Evolutionary conservation across 2,797 vertebrate species (phyloP).

Genomic region (Mormyrops attenuatus): DNA sequence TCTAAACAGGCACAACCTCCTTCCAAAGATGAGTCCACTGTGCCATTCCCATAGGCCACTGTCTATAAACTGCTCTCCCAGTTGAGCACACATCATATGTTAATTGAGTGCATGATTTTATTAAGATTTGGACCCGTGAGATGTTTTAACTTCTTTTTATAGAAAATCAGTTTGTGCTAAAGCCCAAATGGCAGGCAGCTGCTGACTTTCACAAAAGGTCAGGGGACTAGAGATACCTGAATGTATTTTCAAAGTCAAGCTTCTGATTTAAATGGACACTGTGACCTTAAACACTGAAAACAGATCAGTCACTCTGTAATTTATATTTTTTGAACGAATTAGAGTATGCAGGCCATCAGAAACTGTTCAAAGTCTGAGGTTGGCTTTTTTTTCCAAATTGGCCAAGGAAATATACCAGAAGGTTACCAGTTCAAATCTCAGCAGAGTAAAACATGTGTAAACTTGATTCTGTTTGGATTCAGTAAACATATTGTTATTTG

Average conservation of each 20-base stretch:
- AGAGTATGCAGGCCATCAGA: neutral
- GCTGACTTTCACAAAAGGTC: conserved; percentile 60
- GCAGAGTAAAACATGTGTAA: neutral
- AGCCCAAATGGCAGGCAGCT: conserved; percentile 47
- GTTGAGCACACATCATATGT: conserved; percentile 20
- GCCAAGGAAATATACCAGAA: neutral
- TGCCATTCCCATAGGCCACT: conserved; percentile 26
- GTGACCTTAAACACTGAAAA: conserved; percentile 66
- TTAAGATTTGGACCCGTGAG: conserved; percentile 41
- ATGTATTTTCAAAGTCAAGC: conserved; percentile 48
- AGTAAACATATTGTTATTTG: neutral
- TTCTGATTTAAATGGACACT: conserved; percentile 65
- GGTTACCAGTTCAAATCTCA: neutral
- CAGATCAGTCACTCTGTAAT: conserved; percentile 48
- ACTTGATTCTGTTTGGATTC: neutral
- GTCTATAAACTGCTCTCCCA: neutral
- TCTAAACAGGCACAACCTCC: neutral
- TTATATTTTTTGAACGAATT: conserved; percentile 47
- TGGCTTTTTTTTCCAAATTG: neutral
- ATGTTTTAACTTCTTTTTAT: conserved; percentile 44
- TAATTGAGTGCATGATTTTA: conserved; percentile 55
- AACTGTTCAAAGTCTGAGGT: neutral
- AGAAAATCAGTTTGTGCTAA: conserved; percentile 21
- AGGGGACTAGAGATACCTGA: conserved; percentile 47
- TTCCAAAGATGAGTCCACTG: neutral